Base-by-base conservation (phyloP, 2,113 vertebrate genomes). In the Gymnobelideus leadbeateri region DNA sequence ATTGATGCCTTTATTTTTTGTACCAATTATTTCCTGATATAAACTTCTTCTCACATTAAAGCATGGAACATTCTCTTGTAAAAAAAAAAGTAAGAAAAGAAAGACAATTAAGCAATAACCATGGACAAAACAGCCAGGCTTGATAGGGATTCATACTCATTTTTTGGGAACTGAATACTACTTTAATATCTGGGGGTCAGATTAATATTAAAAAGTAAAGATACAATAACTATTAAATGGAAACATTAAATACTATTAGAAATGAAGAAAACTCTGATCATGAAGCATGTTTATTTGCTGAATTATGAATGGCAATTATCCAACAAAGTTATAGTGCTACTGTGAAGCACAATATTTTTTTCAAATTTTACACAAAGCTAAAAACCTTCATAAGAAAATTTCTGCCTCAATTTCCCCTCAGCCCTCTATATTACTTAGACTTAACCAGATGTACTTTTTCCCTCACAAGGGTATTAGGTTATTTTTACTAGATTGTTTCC, bases 351-450 rank as follows among this genome's bases (percentile, higher is more conserved):
- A 91, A 93, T 43, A 52, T 93, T 77, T 77, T 77, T 43, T 95
- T 1, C 0, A 91, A 43, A 14, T 51, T 90, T 96, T 21, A 93
- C 51, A 95, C 94, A 95, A 43, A 0, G 43, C 21, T 43, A 89
- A 92, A 95, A 57, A 89, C 93, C 28, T 96, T 37, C 94, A 31
- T 8, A 89, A 92, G 96, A 92, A 96, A 95, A 47, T 31, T 49
- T 9, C n/a, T 93, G 1, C 51, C 12, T n/a, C 19, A 94, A 95
- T 97, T 96, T 96, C 61, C 97, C 46, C 3, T 49, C 11, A 43
- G 49, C 53, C 3, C 5, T 97, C 92, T 4, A 12, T 61, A 50
- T 26, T 19, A 54, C n/a, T 90, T 92, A 95, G 31, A 84, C 3
- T 6, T 37, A 91, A 19, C 24, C 12, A 93, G 26, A 61, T 77